phyloP scores from a whole-genome alignment of 2,888 invertebrate species.

The Cephus sareptanus region DNA sequence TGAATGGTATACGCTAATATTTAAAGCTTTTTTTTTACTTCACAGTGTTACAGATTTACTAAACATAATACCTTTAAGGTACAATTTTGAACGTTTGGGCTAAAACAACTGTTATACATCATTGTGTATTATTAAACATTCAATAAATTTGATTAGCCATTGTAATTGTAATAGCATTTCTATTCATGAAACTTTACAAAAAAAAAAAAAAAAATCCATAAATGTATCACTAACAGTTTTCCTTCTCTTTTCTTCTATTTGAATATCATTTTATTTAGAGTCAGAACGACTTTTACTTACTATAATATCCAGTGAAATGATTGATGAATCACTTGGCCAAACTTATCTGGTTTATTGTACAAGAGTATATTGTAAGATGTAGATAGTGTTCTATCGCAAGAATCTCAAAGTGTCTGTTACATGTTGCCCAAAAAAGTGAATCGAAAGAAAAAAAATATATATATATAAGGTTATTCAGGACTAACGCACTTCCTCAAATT shows the following conservation, averaged over 20 bases:
- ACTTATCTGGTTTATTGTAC: background rate
- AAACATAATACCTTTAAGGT: background rate
- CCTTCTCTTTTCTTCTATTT: background rate
- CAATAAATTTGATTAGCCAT: background rate
- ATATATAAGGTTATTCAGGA: background rate
- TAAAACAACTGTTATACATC: background rate
- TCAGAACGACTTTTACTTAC: background rate
- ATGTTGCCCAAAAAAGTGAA: conserved; percentile 38
- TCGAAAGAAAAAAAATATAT: conserved; percentile 18
- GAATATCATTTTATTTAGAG: background rate
- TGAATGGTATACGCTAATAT: background rate
- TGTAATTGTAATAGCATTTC: background rate
- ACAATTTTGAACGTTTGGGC: background rate
- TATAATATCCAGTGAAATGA: background rate
- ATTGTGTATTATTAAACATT: background rate
- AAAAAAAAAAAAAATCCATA: background rate
- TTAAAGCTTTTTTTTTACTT: background rate
- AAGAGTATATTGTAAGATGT: conserved; percentile 17
- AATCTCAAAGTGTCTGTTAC: conserved; percentile 59
- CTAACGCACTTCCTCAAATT: background rate
- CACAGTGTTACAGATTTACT: background rate
- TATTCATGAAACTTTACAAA: background rate
- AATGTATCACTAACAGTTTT: background rate
- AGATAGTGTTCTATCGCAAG: conserved; percentile 43
- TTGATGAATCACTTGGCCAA: background rate